These are phyloP conservation scores for Campoplex capitator DNA, from an alignment of 2,888 invertebrate genomes.

Conservation along the genomic window DNA sequence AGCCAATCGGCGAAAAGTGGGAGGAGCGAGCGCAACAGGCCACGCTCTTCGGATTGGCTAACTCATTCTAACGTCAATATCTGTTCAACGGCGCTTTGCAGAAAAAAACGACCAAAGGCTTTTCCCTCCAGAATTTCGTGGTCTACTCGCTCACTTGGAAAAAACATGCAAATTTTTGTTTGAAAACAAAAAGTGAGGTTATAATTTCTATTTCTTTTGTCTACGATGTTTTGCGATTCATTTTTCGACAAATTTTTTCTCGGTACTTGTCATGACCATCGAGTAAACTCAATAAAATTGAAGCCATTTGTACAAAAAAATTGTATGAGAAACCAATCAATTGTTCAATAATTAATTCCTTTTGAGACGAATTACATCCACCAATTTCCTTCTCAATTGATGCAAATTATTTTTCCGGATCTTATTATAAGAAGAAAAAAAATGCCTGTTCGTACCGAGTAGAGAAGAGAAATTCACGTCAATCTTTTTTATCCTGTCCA, in stretches of 20 bases:
- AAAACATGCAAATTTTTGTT: neutral
- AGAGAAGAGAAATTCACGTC: neutral
- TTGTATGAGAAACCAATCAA: neutral
- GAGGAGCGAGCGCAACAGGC: neutral
- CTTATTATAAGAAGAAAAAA: neutral
- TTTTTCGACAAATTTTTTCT: no score
- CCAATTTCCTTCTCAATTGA: neutral
- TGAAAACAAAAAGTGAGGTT: neutral
- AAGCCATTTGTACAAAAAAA: neutral
- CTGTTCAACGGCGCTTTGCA: no score
- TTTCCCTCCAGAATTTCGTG: neutral
- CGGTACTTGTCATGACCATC: no score
- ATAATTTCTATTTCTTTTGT: neutral
- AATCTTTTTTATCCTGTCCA: constrained; percentile 8
- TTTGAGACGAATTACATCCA: neutral
- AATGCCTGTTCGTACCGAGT: neutral
- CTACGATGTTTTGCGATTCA: neutral
- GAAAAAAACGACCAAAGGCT: no score
- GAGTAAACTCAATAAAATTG: no score
- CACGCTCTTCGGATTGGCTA: neutral
- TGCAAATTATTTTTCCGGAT: neutral
- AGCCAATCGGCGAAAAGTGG: neutral
- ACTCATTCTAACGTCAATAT: neutral
- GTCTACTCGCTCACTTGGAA: neutral
- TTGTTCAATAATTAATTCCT: neutral